These are phyloP conservation scores for Clytia hemisphaerica DNA, from an alignment of 30 jellyfish, hydroid and myxozoan genomes.

Conservation along the genomic window DNA sequence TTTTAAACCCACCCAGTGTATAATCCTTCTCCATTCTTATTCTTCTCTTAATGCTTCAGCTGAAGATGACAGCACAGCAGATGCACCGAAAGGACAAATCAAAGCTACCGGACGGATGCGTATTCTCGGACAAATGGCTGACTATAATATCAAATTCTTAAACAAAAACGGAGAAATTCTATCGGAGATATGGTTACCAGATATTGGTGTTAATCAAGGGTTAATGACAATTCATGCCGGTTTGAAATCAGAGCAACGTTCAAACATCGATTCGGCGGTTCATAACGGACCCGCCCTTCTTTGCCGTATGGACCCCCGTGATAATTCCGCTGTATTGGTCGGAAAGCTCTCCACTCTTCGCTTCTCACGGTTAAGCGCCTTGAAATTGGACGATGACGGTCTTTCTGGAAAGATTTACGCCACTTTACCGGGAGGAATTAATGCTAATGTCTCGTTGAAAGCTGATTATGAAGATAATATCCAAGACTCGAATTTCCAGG, in stretches of 20 bases:
- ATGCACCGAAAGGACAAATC: constrained; percentile 27
- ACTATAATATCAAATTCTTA: constrained; percentile 19
- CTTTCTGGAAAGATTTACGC: constrained; percentile 13
- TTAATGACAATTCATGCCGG: constrained; percentile 26
- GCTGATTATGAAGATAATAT: constrained; percentile 17
- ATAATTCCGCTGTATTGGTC: constrained; percentile 27
- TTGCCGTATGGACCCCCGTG: constrained; percentile 20
- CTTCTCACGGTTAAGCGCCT: constrained; percentile 26
- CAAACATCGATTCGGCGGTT: neutral
- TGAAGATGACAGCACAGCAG: no score
- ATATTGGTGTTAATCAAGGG: constrained; percentile 29
- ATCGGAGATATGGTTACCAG: constrained; percentile 29
- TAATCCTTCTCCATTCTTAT: no score
- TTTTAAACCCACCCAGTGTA: no score
- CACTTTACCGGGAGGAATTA: constrained; percentile 19
- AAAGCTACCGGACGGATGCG: constrained; percentile 33
- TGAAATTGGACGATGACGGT: constrained; percentile 22
- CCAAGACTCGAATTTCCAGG: constrained; percentile 33
- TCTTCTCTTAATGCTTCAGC: no score
- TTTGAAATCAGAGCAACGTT: constrained; percentile 20
- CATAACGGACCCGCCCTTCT: constrained; percentile 25
- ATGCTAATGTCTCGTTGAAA: constrained; percentile 9
- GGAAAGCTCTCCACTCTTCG: constrained; percentile 27
- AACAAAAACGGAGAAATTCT: constrained; percentile 15
- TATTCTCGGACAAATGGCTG: constrained; percentile 23